A percentile compares a stretch with the other conserved stretches of the same genome.
Conservation (phyloP, 2,797 vertebrate genomes). For the Hippocampus kuda region DNA sequence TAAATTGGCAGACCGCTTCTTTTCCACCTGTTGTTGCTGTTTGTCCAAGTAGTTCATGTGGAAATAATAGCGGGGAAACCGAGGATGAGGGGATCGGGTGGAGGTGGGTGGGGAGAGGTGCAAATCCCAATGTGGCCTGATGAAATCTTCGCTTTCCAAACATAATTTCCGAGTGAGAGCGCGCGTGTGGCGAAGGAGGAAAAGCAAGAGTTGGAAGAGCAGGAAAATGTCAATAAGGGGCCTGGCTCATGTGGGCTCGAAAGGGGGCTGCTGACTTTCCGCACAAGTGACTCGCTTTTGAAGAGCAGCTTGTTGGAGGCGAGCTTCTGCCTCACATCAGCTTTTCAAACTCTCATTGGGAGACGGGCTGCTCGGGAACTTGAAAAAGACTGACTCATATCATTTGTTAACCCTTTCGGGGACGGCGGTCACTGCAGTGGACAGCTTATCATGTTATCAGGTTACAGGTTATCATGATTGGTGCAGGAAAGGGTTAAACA, state of each 20-base stretch:
- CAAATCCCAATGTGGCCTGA: neutral
- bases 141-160: neutral
- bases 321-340: neutral
- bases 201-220: neutral
- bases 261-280: neutral
- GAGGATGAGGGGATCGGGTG: neutral
- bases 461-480: no score
- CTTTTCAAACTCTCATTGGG: neutral
- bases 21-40: conserved; percentile 40
- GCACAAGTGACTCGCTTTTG: neutral
- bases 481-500: no score
- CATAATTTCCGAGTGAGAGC: neutral
- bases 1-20: neutral
- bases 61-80: conserved; percentile 14
- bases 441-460: no score
- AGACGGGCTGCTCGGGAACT: neutral
- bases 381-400: no score
- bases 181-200: neutral
- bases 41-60: conserved; percentile 33
- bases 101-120: neutral
- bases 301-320: neutral
- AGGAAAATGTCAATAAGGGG: neutral
- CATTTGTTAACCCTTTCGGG: no score
- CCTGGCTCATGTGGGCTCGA: neutral
- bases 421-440: no score